Evolutionary conservation across 2,113 vertebrate genomes (phyloP), one percentile per base, ranked within the genome.

Genomic region (Aspidoscelis tigris): DNA sequence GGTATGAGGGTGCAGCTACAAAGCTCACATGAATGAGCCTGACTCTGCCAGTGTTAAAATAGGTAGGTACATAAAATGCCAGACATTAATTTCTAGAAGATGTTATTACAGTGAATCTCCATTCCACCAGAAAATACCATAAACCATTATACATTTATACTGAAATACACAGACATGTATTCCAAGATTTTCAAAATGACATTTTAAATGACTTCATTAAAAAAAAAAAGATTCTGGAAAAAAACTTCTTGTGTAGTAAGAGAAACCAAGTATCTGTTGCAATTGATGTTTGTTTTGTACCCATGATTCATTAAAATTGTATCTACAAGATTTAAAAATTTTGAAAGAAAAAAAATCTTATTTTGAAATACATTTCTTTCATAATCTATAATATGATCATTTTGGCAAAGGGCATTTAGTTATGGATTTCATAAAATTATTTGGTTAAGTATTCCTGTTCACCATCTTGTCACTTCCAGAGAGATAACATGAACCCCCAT

Each of bases 401-500:
- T 95, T 94, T 91, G 94, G 89, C 93, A 95, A 96, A 96, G 96
- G 95, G 95, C 94, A 96, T 95, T 96, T 95, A 96, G 94, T 95
- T 95, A 95, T 94, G 94, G 93, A 94, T 93, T 87, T 95, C 95
- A 95, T 92, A 93, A 92, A 95, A 95, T 94, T 96, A 96, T 93
- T 94, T 94, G 92, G 95, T 96, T 94, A 95, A 96, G 92, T 94
- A 94, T 92, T 91, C 95, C 92, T 95, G 93, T 95, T 96, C 91
- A 95, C 92, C 94, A 95, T 96, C 95, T 96, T 96, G 96, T 96
- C 95, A 96, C 93, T 96, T 96, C 96, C 94, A 95, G 95, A 95
- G 87, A 96, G 96, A 97, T 97, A 97, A 97, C 95, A 96, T 95
- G 95, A 96, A 96, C 96, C 95, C 95, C 95, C 96, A 97, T 97